phyloP scores from a whole-genome alignment of 2,888 invertebrate genomes.

The Siphonodentalium dalli region DNA sequence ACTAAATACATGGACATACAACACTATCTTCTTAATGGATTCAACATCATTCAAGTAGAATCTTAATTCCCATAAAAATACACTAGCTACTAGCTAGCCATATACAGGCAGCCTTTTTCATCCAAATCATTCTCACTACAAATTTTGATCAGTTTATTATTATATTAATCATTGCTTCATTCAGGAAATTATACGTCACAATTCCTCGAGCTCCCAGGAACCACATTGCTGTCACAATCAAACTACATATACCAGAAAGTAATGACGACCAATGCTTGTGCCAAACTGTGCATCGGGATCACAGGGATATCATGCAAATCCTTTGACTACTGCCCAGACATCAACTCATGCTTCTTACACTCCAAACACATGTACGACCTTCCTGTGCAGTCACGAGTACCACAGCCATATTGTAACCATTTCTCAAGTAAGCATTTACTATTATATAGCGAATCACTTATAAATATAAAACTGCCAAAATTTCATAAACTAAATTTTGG shows the following conservation, averaged over 20 bases:
- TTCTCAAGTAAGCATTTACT: constrained; percentile 40
- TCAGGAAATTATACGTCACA: constrained; percentile 42
- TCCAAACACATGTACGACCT: constrained; percentile 40
- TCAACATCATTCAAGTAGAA: too few relatives aligned
- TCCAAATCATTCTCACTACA: too few relatives aligned
- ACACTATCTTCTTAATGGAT: too few relatives aligned
- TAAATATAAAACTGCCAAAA: too few relatives aligned
- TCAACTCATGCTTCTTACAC: constrained; percentile 45
- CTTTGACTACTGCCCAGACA: constrained; percentile 46
- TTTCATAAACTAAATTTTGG: too few relatives aligned
- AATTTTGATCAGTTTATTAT: too few relatives aligned
- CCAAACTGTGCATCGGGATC: constrained; percentile 43
- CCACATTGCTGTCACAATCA: constrained; percentile 38
- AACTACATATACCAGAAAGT: constrained; percentile 46
- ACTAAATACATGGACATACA: too few relatives aligned
- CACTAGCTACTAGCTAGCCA: too few relatives aligned
- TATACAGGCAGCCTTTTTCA: too few relatives aligned
- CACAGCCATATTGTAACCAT: constrained; percentile 41
- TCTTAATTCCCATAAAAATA: too few relatives aligned
- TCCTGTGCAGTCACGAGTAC: constrained; percentile 34
- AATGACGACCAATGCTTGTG: constrained; percentile 40
- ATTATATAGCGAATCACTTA: neutral
- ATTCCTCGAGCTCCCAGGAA: constrained; percentile 35
- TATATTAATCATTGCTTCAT: neutral
- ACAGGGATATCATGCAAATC: constrained; percentile 47